Evolutionary conservation across 2,888 invertebrate species (phyloP).

Genomic region (Tribolium freemani): DNA sequence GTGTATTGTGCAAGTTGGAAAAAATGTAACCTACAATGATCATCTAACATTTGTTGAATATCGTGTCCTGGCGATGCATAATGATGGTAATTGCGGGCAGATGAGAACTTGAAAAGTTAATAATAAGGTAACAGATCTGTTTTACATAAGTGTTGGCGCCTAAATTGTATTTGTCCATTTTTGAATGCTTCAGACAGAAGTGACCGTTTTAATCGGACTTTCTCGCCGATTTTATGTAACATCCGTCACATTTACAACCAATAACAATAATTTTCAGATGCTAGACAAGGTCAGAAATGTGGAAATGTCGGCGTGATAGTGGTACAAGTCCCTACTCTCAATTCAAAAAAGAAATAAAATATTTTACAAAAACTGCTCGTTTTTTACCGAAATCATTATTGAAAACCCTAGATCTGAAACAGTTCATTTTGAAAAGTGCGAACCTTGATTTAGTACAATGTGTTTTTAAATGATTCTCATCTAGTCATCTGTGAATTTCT

Average conservation of each 20-base stretch:
- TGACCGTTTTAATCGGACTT: neutral
- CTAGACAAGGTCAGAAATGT: neutral
- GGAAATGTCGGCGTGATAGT: neutral
- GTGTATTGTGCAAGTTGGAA: neutral
- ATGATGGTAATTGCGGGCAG: neutral
- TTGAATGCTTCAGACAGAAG: neutral
- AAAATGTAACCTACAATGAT: neutral
- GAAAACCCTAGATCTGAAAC: no score
- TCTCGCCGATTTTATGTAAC: neutral
- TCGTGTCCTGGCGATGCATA: neutral
- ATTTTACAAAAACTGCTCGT: neutral
- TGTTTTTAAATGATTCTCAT: no score
- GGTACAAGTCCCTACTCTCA: no score
- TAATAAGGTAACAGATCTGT: neutral
- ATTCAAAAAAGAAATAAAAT: no score
- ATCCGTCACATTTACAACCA: conserved; percentile 11
- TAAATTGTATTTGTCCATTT: neutral
- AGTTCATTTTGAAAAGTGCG: no score
- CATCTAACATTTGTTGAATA: neutral
- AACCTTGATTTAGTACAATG: no score
- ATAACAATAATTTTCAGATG: conserved; percentile 24
- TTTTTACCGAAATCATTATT: neutral
- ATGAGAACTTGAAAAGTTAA: neutral
- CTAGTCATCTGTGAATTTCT: no score
- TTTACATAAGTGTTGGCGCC: neutral